These are phyloP conservation scores for Elymnias hypermnestra DNA, from an alignment of 1,140 invertebrate genomes.

Conservation along the genomic window DNA sequence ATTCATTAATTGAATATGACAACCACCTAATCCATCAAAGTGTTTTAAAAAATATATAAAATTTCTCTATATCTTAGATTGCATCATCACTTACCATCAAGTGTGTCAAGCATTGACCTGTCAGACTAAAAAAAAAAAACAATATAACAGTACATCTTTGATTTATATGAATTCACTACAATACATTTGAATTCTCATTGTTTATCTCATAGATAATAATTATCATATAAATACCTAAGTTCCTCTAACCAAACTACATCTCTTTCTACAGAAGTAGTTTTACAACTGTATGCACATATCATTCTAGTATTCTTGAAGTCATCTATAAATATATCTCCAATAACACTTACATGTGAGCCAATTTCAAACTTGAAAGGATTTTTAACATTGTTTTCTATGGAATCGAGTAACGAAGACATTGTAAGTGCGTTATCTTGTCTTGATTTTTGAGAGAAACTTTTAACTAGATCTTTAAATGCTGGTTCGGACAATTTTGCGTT, in stretches of 20 bases:
- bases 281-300: slow-evolving; percentile 51
- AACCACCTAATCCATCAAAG: no score
- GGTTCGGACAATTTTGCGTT: slow-evolving; percentile 26
- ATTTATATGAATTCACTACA: no score
- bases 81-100: no score
- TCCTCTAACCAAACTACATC: slow-evolving; percentile 64
- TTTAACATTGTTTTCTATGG: slow-evolving; percentile 35
- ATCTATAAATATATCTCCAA: slow-evolving; percentile 64
- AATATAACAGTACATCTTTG: no score
- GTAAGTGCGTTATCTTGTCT: slow-evolving; percentile 36
- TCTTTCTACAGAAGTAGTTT: slow-evolving; percentile 35
- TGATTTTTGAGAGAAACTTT: slow-evolving; percentile 30
- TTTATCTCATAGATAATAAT: slow-evolving; percentile 39
- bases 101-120: no score
- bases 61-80: no score
- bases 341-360: slow-evolving; percentile 42
- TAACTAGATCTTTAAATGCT: slow-evolving; percentile 33
- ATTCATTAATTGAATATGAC: no score
- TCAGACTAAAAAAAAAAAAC: no score
- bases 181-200: no score
- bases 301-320: slow-evolving; percentile 40
- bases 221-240: slow-evolving; percentile 58
- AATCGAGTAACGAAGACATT: slow-evolving; percentile 42
- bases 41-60: no score
- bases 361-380: slow-evolving; percentile 34